Percentiles rank a stretch among this genome's conserved stretches.
phyloP scores from a whole-genome alignment of 2,797 vertebrate species.

The Propithecus perrieri region DNA sequence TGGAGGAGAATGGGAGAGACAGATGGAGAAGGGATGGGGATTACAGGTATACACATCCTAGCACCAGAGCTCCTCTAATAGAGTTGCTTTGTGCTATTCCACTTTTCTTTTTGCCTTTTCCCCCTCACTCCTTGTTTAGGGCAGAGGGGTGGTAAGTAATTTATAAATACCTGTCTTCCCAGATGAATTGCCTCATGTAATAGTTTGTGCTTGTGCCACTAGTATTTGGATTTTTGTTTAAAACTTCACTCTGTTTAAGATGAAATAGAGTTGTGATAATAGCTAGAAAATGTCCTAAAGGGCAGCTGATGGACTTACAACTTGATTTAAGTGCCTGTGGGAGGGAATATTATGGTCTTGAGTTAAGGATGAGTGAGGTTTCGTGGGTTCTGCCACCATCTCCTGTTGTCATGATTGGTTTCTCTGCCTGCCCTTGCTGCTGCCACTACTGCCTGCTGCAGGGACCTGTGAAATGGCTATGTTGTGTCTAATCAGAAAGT shows the following conservation, averaged over 20 bases:
- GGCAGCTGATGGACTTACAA: background rate
- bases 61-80: background rate
- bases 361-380: background rate
- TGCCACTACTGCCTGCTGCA: background rate
- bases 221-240: conserved; percentile 48
- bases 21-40: background rate
- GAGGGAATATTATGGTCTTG: background rate
- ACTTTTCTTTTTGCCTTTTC: background rate
- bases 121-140: background rate
- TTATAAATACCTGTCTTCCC: background rate
- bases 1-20: background rate
- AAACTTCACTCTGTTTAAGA: background rate
- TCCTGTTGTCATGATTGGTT: background rate
- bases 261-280: conserved; percentile 6
- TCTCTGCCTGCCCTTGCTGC: background rate
- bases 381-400: background rate
- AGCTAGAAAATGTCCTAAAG: background rate
- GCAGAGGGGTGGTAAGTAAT: background rate
- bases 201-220: conserved; percentile 10
- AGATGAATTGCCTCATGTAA: conserved; percentile 21
- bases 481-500: background rate
- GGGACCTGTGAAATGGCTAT: background rate
- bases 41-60: background rate
- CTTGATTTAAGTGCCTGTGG: background rate
- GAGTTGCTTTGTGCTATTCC: background rate